A percentile compares a stretch with the other conserved stretches of the same genome.
These are phyloP conservation scores for Cardinalis cardinalis DNA, from an alignment of 2,113 vertebrate species.

Conservation along the genomic window DNA sequence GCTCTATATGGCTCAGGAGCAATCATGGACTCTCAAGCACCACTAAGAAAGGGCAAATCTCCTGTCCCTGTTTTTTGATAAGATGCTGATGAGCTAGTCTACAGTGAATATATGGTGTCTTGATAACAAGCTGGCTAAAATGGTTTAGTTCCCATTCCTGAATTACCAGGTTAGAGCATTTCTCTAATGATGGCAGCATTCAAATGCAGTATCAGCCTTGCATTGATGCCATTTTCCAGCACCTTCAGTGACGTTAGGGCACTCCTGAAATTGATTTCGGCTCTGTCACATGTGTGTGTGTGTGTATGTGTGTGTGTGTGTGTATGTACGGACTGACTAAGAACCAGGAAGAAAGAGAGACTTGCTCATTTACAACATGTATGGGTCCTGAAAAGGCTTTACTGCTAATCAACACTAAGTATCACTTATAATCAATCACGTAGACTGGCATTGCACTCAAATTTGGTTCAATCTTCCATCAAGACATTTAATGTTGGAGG, in stretches of 20 bases:
- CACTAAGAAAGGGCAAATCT: background rate
- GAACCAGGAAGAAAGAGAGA: background rate
- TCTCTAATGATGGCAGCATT: background rate
- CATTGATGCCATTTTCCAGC: background rate
- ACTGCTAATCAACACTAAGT: background rate
- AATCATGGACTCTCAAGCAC: background rate
- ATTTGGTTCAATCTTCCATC: background rate
- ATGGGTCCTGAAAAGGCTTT: background rate
- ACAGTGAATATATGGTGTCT: background rate
- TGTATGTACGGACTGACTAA: background rate
- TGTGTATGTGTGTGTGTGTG: background rate
- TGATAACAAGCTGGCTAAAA: background rate
- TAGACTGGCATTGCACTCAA: rapidly evolving
- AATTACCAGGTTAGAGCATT: background rate
- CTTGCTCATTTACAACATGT: background rate
- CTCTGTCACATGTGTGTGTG: background rate
- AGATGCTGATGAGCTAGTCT: background rate
- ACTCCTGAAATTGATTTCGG: background rate
- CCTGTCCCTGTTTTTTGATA: background rate
- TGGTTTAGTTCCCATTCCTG: background rate
- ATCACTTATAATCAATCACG: background rate
- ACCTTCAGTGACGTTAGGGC: background rate
- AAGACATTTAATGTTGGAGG: background rate
- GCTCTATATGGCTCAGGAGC: background rate
- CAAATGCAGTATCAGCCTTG: background rate